These are phyloP conservation scores for Sebastes kiyomatsui DNA, from an alignment of 2,797 vertebrate genomes.

Conservation along the genomic window DNA sequence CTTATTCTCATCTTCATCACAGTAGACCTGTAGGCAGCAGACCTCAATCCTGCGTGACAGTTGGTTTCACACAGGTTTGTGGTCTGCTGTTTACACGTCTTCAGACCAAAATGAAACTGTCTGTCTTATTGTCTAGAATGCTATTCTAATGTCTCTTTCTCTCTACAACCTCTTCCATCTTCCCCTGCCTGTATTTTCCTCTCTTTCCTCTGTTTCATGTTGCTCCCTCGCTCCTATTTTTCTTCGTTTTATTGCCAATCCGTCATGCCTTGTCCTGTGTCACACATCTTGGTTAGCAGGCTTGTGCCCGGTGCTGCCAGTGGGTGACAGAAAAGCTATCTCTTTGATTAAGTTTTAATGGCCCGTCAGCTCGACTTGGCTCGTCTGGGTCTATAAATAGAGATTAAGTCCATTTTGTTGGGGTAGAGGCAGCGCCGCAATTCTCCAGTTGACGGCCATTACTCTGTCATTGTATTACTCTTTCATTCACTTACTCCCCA, in stretches of 20 bases:
- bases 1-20: neutral
- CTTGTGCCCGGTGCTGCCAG: neutral
- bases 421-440: neutral
- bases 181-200: neutral
- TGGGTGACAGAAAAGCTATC: conserved; percentile 44
- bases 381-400: conserved; percentile 61
- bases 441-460: neutral
- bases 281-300: neutral
- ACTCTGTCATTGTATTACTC: neutral
- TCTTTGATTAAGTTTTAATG: conserved; percentile 65
- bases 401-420: conserved; percentile 36
- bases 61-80: neutral
- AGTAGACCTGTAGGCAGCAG: neutral
- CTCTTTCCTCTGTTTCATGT: neutral
- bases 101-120: neutral
- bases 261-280: neutral
- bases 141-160: neutral
- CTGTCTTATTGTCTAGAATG: neutral
- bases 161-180: neutral
- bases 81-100: neutral
- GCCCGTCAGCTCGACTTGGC: conserved; percentile 22
- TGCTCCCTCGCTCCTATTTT: neutral
- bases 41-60: neutral
- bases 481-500: neutral
- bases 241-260: neutral